Evolutionary conservation across 2,888 invertebrate genomes (phyloP).

Genomic region (Andrena bucephala): DNA sequence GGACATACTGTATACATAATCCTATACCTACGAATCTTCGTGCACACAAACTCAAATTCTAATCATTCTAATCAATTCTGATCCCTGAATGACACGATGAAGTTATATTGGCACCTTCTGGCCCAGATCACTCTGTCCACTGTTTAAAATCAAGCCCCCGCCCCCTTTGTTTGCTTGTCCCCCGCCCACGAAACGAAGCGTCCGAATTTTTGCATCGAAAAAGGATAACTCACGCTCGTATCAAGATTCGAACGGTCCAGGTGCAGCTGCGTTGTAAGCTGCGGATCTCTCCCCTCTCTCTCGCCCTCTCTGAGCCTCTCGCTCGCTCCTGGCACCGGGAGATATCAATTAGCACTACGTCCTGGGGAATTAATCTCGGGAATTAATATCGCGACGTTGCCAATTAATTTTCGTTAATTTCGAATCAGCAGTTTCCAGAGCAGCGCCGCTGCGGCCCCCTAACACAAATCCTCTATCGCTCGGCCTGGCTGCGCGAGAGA

Average conservation of each 20-base stretch:
- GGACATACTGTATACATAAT: no score
- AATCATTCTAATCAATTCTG: no score
- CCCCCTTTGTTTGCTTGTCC: background rate
- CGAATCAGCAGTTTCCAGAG: constrained; percentile 83
- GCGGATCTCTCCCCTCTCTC: constrained; percentile 49
- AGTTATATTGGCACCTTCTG: no score
- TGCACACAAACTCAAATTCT: no score
- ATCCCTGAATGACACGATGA: no score
- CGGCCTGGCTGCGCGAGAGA: constrained; percentile 45
- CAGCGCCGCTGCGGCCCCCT: constrained; percentile 67
- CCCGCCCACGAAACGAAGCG: background rate
- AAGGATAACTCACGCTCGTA: constrained; percentile 40
- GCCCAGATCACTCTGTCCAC: no score
- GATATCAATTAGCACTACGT: constrained; percentile 82
- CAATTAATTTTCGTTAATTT: constrained; percentile 84
- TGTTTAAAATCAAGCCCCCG: constrained; percentile 29
- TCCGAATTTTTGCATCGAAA: constrained; percentile 34
- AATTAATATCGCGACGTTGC: constrained; percentile 82
- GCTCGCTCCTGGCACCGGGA: constrained; percentile 70
- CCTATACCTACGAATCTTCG: no score
- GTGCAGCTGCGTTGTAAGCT: constrained; percentile 58
- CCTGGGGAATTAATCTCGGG: constrained; percentile 79
- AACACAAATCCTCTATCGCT: constrained; percentile 73
- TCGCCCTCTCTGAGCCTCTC: constrained; percentile 41
- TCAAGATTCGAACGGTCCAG: constrained; percentile 59